phyloP scores from a whole-genome alignment of 2,888 invertebrate species.

The Stegana nigrithorax region DNA sequence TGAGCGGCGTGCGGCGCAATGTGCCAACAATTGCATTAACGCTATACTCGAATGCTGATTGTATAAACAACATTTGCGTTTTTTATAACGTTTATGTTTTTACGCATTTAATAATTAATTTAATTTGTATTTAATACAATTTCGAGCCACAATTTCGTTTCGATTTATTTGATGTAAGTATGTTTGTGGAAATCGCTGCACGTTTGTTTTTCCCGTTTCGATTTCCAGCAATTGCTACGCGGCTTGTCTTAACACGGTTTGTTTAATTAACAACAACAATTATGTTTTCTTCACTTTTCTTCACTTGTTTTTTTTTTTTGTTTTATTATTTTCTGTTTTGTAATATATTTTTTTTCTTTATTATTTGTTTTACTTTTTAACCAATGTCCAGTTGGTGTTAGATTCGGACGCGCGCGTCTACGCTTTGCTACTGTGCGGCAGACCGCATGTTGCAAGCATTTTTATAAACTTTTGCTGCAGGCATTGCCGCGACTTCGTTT shows the following conservation, averaged over 20 bases:
- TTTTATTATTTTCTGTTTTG: constrained; percentile 30
- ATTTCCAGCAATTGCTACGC: no score
- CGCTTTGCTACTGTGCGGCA: constrained; percentile 47
- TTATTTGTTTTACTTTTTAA: constrained; percentile 18
- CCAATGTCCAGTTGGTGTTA: not conserved
- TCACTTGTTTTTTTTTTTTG: constrained; percentile 3
- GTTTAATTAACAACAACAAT: no score
- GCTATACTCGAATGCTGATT: constrained; percentile 40
- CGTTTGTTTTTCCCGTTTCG: constrained; percentile 14
- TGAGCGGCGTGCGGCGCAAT: constrained; percentile 22
- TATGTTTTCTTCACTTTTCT: not conserved
- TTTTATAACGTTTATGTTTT: constrained; percentile 27
- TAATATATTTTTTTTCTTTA: not conserved
- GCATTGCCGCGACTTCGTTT: constrained; percentile 42
- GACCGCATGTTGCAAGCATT: constrained; percentile 57
- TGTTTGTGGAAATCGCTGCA: not conserved
- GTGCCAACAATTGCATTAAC: constrained; percentile 35
- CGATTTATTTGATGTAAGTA: not conserved
- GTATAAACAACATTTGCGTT: constrained; percentile 55
- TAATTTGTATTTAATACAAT: constrained; percentile 24
- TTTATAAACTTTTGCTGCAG: constrained; percentile 51
- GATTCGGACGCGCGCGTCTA: constrained; percentile 32
- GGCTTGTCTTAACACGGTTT: constrained; percentile 23
- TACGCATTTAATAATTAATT: constrained; percentile 51
- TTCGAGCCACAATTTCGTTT: constrained; percentile 1